phyloP scores from a whole-genome alignment of 1,140 invertebrate genomes.

The Eulimnadia texana region DNA sequence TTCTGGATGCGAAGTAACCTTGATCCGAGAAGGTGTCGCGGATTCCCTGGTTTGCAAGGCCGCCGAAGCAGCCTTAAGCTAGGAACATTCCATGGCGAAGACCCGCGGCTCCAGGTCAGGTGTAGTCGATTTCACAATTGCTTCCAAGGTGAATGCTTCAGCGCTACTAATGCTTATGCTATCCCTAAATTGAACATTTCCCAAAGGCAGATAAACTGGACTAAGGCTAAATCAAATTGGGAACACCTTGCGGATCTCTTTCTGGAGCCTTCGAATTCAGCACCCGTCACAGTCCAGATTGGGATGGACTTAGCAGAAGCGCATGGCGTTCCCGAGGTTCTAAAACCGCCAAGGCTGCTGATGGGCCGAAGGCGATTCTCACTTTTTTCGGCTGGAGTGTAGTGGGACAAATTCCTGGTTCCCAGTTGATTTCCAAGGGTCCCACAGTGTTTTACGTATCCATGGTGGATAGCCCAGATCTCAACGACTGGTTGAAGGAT shows the following conservation, averaged over 20 bases:
- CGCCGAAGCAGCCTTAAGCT: not conserved
- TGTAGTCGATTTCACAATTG: not conserved
- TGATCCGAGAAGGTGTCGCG: not conserved
- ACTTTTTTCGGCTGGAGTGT: constrained; percentile 3
- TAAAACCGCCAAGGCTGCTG: not conserved
- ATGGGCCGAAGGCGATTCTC: not conserved
- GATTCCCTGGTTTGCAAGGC: not conserved
- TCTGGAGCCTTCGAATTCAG: not conserved
- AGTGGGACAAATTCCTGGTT: not conserved
- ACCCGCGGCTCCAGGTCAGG: not conserved
- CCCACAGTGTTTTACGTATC: constrained; percentile 4
- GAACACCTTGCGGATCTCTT: not conserved
- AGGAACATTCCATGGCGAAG: constrained; percentile 7
- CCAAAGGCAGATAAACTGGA: not conserved
- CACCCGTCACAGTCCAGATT: not conserved
- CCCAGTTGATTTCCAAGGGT: not conserved
- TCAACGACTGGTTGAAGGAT: not conserved
- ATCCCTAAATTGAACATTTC: not conserved
- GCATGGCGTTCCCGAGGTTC: not conserved
- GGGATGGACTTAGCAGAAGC: not conserved
- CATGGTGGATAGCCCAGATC: not conserved
- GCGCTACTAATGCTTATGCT: not conserved
- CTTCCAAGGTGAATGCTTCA: not conserved
- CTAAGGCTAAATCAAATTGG: not conserved
- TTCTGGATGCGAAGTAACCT: not conserved